Evolutionary conservation across 2,113 vertebrate genomes (phyloP).

Genomic region (Dipodomys stephensi): DNA sequence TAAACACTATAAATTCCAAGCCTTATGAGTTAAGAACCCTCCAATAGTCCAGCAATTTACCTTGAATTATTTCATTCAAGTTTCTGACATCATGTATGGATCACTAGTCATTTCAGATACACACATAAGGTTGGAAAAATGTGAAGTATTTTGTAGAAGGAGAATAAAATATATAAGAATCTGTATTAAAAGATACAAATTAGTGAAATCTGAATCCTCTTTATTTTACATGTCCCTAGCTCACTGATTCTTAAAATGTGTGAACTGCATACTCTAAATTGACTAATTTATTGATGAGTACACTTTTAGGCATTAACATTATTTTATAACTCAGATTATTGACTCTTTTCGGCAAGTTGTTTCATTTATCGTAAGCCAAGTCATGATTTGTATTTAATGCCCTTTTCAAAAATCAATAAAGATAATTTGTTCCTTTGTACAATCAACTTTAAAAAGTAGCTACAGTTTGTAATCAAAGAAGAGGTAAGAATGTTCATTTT

Average conservation of each 20-base stretch:
- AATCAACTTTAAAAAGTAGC: slow-evolving; percentile 27
- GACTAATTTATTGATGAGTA: background rate
- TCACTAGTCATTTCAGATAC: background rate
- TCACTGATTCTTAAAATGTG: background rate
- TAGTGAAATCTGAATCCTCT: slow-evolving; percentile 21
- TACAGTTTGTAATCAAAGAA: slow-evolving; percentile 14
- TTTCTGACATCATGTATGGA: background rate
- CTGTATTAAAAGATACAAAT: background rate
- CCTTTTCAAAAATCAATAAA: slow-evolving; percentile 47
- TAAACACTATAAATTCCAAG: background rate
- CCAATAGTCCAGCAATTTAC: background rate
- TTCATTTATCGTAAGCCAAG: slow-evolving; percentile 25
- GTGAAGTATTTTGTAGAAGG: background rate
- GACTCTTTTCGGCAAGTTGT: background rate
- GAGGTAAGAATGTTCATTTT: slow-evolving; percentile 41
- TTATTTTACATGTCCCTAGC: background rate
- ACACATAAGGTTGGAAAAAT: background rate
- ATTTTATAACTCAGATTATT: slow-evolving; percentile 50
- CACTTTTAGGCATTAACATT: background rate
- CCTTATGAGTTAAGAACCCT: background rate
- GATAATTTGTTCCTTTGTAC: slow-evolving; percentile 41
- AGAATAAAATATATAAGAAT: background rate
- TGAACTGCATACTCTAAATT: background rate
- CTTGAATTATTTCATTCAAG: background rate
- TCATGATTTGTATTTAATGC: slow-evolving; percentile 36